Evolutionary conservation across 2,888 invertebrate species (phyloP).

Genomic region (Vandiemenella viatica): DNA sequence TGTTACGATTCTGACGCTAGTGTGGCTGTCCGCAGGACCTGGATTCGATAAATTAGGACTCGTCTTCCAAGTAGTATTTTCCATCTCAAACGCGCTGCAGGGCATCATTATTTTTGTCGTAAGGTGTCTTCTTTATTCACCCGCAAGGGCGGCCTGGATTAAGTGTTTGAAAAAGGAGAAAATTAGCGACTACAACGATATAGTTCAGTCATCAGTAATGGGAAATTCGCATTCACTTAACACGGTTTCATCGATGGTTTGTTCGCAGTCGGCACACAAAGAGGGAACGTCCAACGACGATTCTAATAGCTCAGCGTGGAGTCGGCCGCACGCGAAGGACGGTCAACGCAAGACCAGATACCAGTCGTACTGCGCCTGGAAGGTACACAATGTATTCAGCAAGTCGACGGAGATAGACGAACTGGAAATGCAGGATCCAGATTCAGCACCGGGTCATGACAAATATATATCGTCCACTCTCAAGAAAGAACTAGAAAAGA

Average conservation of each 20-base stretch:
- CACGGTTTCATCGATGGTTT: slow-evolving; percentile 6
- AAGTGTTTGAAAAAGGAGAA: slow-evolving; percentile 9
- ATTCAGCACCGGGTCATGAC: not conserved
- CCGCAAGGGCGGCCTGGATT: slow-evolving; percentile 10
- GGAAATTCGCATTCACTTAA: slow-evolving; percentile 7
- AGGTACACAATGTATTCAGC: slow-evolving; percentile 2
- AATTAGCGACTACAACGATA: slow-evolving; percentile 10
- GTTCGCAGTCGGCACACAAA: slow-evolving; percentile 1
- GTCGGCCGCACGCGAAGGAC: not conserved
- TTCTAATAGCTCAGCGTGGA: slow-evolving; percentile 5
- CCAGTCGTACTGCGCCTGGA: not conserved
- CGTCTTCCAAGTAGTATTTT: slow-evolving; percentile 25
- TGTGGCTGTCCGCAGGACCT: no score
- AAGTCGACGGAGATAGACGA: not conserved
- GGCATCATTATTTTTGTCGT: slow-evolving; percentile 25
- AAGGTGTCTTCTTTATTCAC: slow-evolving; percentile 11
- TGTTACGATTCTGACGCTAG: no score
- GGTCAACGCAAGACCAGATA: not conserved
- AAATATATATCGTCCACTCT: not conserved
- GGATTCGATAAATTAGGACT: no score
- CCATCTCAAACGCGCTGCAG: slow-evolving; percentile 24
- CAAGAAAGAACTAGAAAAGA: not conserved
- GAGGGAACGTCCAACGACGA: not conserved
- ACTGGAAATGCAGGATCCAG: not conserved
- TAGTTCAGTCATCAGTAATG: slow-evolving; percentile 6